phyloP scores from a whole-genome alignment of 2,113 vertebrate species.

The Heliornis fulica region DNA sequence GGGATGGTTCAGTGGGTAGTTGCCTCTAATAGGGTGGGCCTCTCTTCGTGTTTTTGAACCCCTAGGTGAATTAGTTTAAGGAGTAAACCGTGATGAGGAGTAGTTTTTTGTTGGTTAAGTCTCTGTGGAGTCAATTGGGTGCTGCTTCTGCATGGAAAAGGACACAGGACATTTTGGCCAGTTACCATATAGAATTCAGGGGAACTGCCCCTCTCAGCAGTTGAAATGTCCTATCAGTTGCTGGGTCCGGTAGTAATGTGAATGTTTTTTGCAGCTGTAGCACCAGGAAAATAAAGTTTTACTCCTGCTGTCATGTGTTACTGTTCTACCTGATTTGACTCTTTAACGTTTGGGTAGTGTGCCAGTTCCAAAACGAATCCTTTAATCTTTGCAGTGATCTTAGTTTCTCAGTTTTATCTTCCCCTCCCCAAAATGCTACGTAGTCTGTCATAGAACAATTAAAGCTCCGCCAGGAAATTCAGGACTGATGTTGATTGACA shows the following conservation, averaged over 20 bases:
- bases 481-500: neutral
- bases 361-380: neutral
- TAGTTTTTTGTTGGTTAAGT: neutral
- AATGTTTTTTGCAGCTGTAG: neutral
- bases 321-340: neutral
- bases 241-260: neutral
- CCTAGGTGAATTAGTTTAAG: neutral
- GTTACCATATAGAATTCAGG: neutral
- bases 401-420: neutral
- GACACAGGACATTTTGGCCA: neutral
- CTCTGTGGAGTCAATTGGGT: too few species aligned
- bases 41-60: neutral
- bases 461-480: neutral
- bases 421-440: neutral
- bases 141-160: neutral
- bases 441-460: neutral
- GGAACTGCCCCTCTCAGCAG: neutral
- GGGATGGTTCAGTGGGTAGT: neutral
- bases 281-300: neutral
- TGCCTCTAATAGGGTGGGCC: accelerated
- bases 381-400: neutral
- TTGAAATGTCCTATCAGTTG: neutral
- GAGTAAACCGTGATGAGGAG: neutral
- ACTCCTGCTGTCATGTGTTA: neutral
- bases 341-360: neutral